Conservation (phyloP, 1,140 invertebrate species). For the Notospermus geniculatus region DNA sequence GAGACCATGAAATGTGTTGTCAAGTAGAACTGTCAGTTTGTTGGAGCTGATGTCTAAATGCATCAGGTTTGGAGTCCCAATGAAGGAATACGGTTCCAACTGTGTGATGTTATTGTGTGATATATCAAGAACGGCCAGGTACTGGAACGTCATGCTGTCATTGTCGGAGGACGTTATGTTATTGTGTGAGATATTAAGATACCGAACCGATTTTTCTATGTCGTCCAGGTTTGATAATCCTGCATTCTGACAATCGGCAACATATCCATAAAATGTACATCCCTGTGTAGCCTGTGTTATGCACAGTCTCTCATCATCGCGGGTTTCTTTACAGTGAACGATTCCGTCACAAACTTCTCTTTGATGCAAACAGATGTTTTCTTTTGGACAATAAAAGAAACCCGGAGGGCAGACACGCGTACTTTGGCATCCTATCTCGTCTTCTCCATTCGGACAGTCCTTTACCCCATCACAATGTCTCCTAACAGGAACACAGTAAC, state of each 20-base stretch:
- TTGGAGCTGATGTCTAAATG: too few species aligned
- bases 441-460: conserved; percentile 1
- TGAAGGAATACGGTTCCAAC: too few species aligned
- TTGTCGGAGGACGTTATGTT: too few species aligned
- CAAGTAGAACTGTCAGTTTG: too few species aligned
- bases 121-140: too few species aligned
- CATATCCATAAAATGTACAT: not conserved
- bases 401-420: too few species aligned
- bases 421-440: conserved; percentile 5
- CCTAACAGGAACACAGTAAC: conserved; percentile 4
- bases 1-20: too few species aligned
- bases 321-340: not conserved
- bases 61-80: too few species aligned
- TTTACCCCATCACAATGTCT: not conserved
- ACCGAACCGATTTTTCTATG: not conserved
- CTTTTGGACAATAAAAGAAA: not conserved
- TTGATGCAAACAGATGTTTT: not conserved
- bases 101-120: too few species aligned
- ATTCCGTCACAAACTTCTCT: conserved; percentile 4
- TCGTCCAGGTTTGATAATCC: not conserved
- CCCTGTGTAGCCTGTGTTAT: not conserved
- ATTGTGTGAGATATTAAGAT: too few species aligned
- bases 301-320: not conserved
- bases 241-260: not conserved
- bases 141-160: too few species aligned